phyloP scores from a whole-genome alignment of 2,888 invertebrate genomes.

The Saturnia japonica region DNA sequence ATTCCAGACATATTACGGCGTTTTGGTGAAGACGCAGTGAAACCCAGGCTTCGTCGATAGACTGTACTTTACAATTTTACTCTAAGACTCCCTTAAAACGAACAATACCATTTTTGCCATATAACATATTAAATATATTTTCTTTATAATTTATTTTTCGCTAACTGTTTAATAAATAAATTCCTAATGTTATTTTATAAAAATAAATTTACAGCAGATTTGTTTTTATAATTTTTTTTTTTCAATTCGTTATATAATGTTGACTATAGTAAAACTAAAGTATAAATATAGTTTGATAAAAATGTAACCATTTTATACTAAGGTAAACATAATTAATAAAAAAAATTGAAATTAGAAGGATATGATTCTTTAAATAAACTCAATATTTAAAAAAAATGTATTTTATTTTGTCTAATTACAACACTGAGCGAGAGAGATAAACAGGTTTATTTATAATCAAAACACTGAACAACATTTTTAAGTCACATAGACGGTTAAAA shows the following conservation, averaged over 20 bases:
- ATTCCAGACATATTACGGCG: slow-evolving; percentile 45
- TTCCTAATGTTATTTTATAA: not conserved
- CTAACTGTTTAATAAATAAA: too few relatives aligned
- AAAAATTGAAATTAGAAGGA: not conserved
- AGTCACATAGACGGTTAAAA: too few relatives aligned
- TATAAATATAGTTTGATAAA: not conserved
- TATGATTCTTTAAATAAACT: not conserved
- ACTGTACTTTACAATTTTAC: not conserved
- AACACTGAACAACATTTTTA: too few relatives aligned
- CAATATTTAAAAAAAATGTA: not conserved
- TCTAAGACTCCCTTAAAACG: not conserved
- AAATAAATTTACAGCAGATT: not conserved
- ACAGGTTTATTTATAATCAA: too few relatives aligned
- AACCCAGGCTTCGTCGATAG: slow-evolving; percentile 20
- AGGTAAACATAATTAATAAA: not conserved
- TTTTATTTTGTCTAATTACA: not conserved
- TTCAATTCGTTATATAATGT: not conserved
- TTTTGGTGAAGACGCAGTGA: slow-evolving; percentile 33
- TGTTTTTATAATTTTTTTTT: not conserved
- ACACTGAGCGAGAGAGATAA: not conserved
- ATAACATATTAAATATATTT: not conserved
- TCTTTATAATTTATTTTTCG: not conserved
- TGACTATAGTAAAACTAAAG: not conserved
- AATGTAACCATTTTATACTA: not conserved
- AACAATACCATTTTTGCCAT: not conserved